Conservation (phyloP, 2,797 vertebrate genomes). For the Myoxocephalus aenaeus region DNA sequence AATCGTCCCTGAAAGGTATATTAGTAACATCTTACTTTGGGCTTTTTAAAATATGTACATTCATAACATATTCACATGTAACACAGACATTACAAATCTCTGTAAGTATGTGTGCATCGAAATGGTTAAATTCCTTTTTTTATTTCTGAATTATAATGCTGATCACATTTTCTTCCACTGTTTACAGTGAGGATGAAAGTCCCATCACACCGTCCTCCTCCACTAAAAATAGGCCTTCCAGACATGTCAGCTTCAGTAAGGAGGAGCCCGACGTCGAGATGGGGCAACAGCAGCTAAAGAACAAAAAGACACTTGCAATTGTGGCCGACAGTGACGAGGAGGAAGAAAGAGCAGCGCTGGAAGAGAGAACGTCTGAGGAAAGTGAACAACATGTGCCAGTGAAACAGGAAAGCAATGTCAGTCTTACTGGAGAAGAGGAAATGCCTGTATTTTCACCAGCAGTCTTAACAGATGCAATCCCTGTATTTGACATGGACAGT, state of each 20-base stretch:
- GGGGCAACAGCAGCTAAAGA: slow-evolving; percentile 55
- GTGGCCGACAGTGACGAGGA: slow-evolving; percentile 60
- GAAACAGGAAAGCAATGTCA: slow-evolving; percentile 27
- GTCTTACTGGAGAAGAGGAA: slow-evolving; percentile 20
- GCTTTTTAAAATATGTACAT: background rate
- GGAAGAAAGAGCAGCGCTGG: slow-evolving; percentile 33
- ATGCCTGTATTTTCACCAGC: slow-evolving; percentile 27
- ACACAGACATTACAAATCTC: background rate
- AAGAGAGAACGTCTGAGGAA: slow-evolving; percentile 22
- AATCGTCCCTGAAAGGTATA: slow-evolving; percentile 84
- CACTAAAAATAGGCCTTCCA: slow-evolving; percentile 53
- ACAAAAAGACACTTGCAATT: slow-evolving; percentile 34
- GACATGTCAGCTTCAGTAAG: slow-evolving; percentile 54
- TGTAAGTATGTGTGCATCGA: background rate
- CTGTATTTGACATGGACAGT: slow-evolving; percentile 74
- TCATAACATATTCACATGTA: background rate
- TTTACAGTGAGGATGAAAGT: slow-evolving; percentile 83
- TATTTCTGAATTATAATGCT: slow-evolving; percentile 4
- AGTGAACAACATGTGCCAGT: slow-evolving; percentile 18
- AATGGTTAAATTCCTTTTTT: background rate
- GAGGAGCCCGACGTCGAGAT: slow-evolving; percentile 56
- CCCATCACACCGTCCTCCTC: slow-evolving; percentile 70
- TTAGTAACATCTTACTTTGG: background rate
- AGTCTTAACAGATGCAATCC: slow-evolving; percentile 16
- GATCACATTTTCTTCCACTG: slow-evolving; percentile 28